Conservation (phyloP, 2,888 invertebrate species). For the Syritta pipiens region DNA sequence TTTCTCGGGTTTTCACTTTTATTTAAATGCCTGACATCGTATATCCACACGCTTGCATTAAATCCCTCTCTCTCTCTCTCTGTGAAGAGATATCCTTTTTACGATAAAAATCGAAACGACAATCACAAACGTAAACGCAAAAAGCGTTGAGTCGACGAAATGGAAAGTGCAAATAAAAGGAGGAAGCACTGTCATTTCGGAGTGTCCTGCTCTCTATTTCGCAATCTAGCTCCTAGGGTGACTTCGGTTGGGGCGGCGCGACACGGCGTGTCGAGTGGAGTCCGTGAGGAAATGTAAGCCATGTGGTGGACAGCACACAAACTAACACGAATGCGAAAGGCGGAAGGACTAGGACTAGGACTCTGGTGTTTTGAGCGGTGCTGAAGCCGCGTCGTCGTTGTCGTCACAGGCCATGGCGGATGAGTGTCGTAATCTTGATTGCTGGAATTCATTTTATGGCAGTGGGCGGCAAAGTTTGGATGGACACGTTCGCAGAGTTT, state of each 20-base stretch:
- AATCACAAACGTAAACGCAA: constrained; percentile 68
- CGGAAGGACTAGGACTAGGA: constrained; percentile 13
- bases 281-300: constrained; percentile 34
- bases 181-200: constrained; percentile 54
- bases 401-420: constrained; percentile 24
- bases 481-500: constrained; percentile 54
- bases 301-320: constrained; percentile 39
- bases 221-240: constrained; percentile 35
- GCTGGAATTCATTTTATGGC: constrained; percentile 64
- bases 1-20: constrained; percentile 31
- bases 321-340: constrained; percentile 7
- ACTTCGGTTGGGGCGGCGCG: neutral
- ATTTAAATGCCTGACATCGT: constrained; percentile 40
- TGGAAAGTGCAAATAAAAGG: constrained; percentile 65
- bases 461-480: constrained; percentile 42
- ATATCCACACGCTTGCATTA: constrained; percentile 46
- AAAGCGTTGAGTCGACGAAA: constrained; percentile 68
- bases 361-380: constrained; percentile 11
- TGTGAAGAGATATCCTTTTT: constrained; percentile 44
- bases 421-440: constrained; percentile 68
- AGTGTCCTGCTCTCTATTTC: constrained; percentile 62
- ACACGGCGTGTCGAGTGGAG: neutral
- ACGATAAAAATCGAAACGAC: constrained; percentile 63
- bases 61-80: constrained; percentile 32
- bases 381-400: constrained; percentile 20